Percentiles rank a stretch among this genome's conserved stretches.
phyloP scores from a whole-genome alignment of 2,888 invertebrate species.

The Epistrophella euchroma region DNA sequence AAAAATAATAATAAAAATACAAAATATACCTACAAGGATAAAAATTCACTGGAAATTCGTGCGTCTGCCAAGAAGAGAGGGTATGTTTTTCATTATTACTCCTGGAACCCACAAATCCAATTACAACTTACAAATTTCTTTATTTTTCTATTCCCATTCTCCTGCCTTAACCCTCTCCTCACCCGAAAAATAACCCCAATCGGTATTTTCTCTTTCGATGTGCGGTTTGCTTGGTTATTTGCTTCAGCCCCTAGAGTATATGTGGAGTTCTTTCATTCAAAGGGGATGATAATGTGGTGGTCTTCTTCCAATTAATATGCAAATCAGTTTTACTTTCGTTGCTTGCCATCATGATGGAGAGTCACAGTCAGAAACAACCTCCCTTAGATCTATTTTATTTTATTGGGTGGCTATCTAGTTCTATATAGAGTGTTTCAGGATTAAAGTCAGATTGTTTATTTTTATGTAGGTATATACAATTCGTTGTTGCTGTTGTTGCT shows the following conservation, averaged over 20 bases:
- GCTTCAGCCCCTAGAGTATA: background rate
- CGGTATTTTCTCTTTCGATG: conserved; percentile 24
- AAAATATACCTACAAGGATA: conserved; percentile 45
- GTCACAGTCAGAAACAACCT: background rate
- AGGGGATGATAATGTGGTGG: conserved; percentile 50
- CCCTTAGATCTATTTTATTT: conserved; percentile 9
- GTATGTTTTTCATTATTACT: conserved; percentile 42
- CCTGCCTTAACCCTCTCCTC: background rate
- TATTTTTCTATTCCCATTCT: conserved; percentile 21
- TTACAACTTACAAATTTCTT: conserved; percentile 73
- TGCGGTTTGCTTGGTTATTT: conserved; percentile 9
- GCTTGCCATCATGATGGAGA: conserved; percentile 14
- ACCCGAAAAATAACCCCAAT: conserved; percentile 10
- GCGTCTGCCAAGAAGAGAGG: conserved; percentile 50
- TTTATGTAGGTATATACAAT: conserved; percentile 6
- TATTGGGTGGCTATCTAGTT: conserved; percentile 15
- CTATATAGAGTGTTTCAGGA: conserved; percentile 25
- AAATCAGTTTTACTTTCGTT: conserved; percentile 72
- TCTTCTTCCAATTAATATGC: conserved; percentile 74
- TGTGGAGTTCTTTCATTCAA: background rate
- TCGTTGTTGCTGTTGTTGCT: conserved; percentile 47
- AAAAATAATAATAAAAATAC: conserved; percentile 9
- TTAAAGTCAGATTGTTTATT: conserved; percentile 28
- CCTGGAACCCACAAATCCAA: conserved; percentile 57
- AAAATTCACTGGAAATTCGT: conserved; percentile 37